phyloP scores from a whole-genome alignment of 2,888 invertebrate species.

The Nycteola revayana region DNA sequence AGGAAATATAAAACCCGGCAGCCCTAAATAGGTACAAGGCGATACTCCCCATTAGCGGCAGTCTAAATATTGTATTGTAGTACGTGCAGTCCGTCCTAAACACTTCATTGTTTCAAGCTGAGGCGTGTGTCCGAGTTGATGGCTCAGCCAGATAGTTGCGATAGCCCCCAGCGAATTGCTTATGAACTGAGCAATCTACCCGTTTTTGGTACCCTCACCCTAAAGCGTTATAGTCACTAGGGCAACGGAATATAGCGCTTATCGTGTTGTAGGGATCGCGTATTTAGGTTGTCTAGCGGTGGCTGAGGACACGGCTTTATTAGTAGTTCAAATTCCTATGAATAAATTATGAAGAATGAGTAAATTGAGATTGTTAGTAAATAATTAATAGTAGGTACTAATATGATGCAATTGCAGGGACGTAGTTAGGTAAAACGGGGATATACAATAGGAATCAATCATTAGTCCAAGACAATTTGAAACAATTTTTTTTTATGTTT shows the following conservation, averaged over 20 bases:
- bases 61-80: constrained; percentile 64
- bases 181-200: constrained; percentile 9
- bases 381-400: no score
- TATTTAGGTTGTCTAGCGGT: no score
- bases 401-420: no score
- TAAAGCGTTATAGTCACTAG: constrained; percentile 7
- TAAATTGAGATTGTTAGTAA: no score
- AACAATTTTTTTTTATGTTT: no score
- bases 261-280: no score
- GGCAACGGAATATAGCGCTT: constrained; percentile 3
- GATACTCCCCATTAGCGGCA: constrained; percentile 59
- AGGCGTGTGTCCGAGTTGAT: constrained; percentile 56
- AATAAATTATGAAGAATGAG: no score
- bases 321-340: no score
- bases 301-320: no score
- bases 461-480: no score
- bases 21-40: constrained; percentile 50
- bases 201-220: constrained; percentile 18
- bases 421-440: no score
- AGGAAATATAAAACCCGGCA: constrained; percentile 24
- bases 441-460: no score
- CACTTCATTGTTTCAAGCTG: constrained; percentile 58
- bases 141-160: constrained; percentile 45
- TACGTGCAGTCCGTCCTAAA: constrained; percentile 49
- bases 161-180: constrained; percentile 32